A percentile compares a stretch with the other conserved stretches of the same genome.
These are phyloP conservation scores for Hemithea aestivaria DNA, from an alignment of 2,888 invertebrate species.

Conservation along the genomic window DNA sequence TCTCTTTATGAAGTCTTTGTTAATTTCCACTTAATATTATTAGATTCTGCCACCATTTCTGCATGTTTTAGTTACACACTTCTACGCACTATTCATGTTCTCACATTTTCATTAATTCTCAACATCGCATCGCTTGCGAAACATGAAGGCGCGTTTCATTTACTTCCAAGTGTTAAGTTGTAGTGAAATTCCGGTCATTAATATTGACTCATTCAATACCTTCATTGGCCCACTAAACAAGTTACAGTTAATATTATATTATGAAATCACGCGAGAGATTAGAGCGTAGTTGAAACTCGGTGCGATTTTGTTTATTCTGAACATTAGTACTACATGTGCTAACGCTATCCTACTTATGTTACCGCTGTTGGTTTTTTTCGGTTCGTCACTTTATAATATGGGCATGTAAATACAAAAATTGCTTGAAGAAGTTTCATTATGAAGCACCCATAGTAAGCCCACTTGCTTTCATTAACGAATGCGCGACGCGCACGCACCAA, in stretches of 20 bases:
- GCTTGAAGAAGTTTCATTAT: no score
- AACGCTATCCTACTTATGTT: constrained; percentile 67
- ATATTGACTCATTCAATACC: constrained; percentile 56
- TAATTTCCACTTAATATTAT: no score
- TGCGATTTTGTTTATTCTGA: constrained; percentile 57
- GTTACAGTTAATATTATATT: constrained; percentile 72
- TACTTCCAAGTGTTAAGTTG: constrained; percentile 38
- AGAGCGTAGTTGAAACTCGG: constrained; percentile 39
- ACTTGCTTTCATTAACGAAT: no score
- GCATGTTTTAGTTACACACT: no score
- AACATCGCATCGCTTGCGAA: constrained; percentile 5
- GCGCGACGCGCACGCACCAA: no score
- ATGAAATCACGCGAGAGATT: constrained; percentile 70
- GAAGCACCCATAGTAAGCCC: no score
- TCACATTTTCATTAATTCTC: constrained; percentile 2
- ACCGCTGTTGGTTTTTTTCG: constrained; percentile 60
- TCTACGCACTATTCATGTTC: constrained; percentile 7
- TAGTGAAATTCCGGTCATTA: constrained; percentile 58
- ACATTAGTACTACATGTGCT: constrained; percentile 58
- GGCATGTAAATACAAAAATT: constrained; percentile 22
- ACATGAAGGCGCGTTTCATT: constrained; percentile 20
- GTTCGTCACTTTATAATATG: constrained; percentile 51
- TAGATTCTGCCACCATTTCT: no score
- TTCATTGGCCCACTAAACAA: constrained; percentile 55
- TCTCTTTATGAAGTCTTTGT: no score